phyloP scores from a whole-genome alignment of 2,797 vertebrate species.

The Threskiornis aethiopicus region DNA sequence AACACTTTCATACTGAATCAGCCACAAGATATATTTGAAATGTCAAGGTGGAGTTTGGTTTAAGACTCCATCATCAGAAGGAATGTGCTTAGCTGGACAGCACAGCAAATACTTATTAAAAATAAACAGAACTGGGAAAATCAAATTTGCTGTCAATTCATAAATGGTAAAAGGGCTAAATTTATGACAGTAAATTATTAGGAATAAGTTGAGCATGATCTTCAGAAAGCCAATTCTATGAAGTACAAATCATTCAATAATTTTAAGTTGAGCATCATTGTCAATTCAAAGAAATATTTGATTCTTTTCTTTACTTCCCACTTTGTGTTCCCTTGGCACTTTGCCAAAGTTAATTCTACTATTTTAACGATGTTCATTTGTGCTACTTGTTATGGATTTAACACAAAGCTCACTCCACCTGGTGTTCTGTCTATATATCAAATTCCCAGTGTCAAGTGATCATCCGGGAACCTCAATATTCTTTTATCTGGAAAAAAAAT shows the following conservation, averaged over 20 bases:
- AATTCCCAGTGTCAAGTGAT: not conserved
- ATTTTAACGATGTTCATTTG: not conserved
- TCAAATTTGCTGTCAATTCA: not conserved
- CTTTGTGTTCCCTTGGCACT: not conserved
- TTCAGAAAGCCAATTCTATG: not conserved
- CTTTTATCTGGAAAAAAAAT: not conserved
- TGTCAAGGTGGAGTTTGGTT: not conserved
- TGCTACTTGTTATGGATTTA: not conserved
- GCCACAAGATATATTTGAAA: not conserved
- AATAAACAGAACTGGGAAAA: not conserved
- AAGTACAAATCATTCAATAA: not conserved
- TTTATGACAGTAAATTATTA: not conserved
- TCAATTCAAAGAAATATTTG: not conserved
- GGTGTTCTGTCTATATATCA: rapidly evolving
- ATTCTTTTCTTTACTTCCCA: not conserved
- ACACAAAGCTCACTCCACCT: not conserved
- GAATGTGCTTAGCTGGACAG: not conserved
- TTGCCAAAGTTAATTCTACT: not conserved
- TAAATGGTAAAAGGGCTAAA: not conserved
- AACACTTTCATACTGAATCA: not conserved
- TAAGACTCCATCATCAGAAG: not conserved
- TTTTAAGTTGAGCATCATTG: not conserved
- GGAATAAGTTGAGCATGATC: not conserved
- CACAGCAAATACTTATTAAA: not conserved
- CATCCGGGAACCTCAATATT: not conserved